Base-by-base conservation (phyloP, 2,113 vertebrate genomes). In the Nanorana parkeri region DNA sequence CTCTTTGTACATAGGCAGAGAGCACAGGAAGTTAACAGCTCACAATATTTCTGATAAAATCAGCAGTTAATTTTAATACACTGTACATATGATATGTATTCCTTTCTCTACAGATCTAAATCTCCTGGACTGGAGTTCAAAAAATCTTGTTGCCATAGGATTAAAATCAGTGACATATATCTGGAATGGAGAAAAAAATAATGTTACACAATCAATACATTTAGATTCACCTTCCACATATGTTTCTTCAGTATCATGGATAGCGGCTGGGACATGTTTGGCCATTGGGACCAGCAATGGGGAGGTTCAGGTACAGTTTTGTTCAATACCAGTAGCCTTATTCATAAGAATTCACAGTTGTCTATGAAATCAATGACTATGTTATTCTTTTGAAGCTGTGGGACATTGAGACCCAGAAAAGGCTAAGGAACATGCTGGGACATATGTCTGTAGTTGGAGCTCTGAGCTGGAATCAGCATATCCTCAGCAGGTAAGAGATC, bases 401-500 rank as follows among this genome's bases (percentile, higher is more conserved):
- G 94, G 93, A 96, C 81, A 86, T 90, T 72, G 91, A 93, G 85
- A 88, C 79, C 4, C 90, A 89, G 86, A 89, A 90, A 65, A 90
- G 1, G 5, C n/a, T 92, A 80, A 91, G 90, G 84, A 88, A 78
- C 84, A 86, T 93, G 77, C 83, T 86, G 20, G 91, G 91, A 26
- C 94, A 95, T 24, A 66, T 90, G 19, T 92, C 89, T 68, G 90
- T 91, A 68, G 93, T 92, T 75, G 88, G 92, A 71, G 88, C 91
- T 0, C 68, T 96, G 84, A 95, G 92, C 81, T 95, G 93, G 93
- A 95, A 93, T 81, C 84, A 91, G 24, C 90, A 89, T 61, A 84
- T 94, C 84, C 89, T 96, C 60, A 96, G 92, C 93, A 95, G 95
- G 94, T 96, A 83, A 87, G 86, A 54, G 67, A 36, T 36, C 5